phyloP scores from a whole-genome alignment of 2,113 vertebrate species.

The Ornithorhynchus anatinus region DNA sequence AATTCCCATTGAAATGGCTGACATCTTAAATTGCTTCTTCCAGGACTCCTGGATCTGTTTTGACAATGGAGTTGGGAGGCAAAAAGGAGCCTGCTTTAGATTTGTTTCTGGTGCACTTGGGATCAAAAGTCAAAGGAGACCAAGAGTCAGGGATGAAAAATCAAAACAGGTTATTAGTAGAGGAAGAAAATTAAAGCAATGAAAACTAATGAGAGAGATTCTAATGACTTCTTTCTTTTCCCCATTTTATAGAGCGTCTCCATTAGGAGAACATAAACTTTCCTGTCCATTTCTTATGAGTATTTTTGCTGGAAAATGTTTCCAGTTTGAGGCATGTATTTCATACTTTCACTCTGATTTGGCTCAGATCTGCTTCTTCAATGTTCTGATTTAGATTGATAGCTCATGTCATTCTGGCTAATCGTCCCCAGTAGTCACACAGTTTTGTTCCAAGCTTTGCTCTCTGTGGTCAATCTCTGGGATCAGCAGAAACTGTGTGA shows the following conservation, averaged over 20 bases:
- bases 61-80: not conserved
- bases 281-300: not conserved
- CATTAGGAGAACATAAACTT: not conserved
- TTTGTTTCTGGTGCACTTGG: not conserved
- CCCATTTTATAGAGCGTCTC: not conserved
- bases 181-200: not conserved
- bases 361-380: not conserved
- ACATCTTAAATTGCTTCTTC: not conserved
- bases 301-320: not conserved
- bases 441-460: conserved; percentile 3
- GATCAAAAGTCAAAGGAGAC: not conserved
- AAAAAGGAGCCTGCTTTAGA: not conserved
- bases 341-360: not conserved
- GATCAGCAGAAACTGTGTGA: conserved; percentile 4
- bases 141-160: not conserved
- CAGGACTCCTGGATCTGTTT: too few relatives aligned
- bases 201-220: not conserved
- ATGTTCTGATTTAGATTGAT: not conserved
- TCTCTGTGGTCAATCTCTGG: conserved; percentile 10
- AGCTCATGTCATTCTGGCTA: conserved; percentile 9
- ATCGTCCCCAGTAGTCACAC: conserved; percentile 2
- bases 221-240: not conserved
- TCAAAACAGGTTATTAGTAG: not conserved
- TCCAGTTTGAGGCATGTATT: not conserved
- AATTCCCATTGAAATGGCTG: too few relatives aligned